phyloP scores from a whole-genome alignment of 2,113 vertebrate species.

The Lepus europaeus region DNA sequence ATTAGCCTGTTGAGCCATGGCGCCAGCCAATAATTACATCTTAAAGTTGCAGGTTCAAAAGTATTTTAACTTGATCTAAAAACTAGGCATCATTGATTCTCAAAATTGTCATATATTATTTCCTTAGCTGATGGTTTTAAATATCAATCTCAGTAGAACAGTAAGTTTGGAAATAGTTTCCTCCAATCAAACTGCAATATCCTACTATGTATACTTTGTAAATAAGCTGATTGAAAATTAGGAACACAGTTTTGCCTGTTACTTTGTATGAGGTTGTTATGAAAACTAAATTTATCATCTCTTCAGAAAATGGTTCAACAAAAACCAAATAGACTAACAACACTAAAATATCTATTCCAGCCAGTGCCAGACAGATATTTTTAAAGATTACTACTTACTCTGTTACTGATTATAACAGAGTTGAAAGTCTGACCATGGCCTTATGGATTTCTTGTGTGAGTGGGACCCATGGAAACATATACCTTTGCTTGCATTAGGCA shows the following conservation, averaged over 20 bases:
- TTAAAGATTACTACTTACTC: not conserved
- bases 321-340: conserved; percentile 43
- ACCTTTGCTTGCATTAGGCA: not conserved
- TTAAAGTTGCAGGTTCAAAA: conserved; percentile 20
- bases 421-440: not conserved
- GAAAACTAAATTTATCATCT: conserved; percentile 49
- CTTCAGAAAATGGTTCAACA: conserved; percentile 66
- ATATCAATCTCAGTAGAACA: conserved; percentile 63
- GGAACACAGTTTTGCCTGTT: conserved; percentile 35
- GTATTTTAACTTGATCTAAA: conserved; percentile 39
- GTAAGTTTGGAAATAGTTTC: conserved; percentile 63
- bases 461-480: not conserved
- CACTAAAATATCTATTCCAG: conserved; percentile 8
- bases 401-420: not conserved
- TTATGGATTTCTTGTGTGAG: not conserved
- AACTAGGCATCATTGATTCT: conserved; percentile 51
- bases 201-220: conserved; percentile 58
- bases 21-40: conserved; percentile 25
- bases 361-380: not conserved
- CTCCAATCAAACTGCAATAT: conserved; percentile 17
- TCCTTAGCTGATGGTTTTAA: conserved; percentile 65
- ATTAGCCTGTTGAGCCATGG: too few species aligned
- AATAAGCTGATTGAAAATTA: conserved; percentile 65
- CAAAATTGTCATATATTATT: not conserved
- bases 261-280: conserved; percentile 40